These are phyloP conservation scores for Cephonodes hylas DNA, from an alignment of 2,888 invertebrate genomes.

Conservation along the genomic window DNA sequence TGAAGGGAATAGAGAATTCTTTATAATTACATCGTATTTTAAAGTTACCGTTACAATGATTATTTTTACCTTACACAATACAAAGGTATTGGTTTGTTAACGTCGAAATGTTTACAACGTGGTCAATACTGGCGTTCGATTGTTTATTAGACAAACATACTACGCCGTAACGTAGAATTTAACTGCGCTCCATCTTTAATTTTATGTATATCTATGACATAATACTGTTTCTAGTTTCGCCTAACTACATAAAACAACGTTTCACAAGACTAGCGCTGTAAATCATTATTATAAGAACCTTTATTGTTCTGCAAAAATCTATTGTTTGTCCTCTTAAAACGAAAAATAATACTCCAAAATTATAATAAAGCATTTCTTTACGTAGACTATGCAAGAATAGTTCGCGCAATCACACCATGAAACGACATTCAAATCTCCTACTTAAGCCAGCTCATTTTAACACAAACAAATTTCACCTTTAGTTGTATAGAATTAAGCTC, in stretches of 20 bases:
- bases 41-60: slow-evolving; percentile 48
- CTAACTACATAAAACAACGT: not conserved
- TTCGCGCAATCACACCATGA: not conserved
- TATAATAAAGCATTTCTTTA: not conserved
- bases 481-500: not conserved
- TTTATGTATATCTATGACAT: not conserved
- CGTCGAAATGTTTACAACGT: slow-evolving; percentile 26
- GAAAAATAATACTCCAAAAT: not conserved
- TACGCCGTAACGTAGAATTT: not conserved
- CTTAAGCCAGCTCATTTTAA: not conserved
- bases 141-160: slow-evolving; percentile 28
- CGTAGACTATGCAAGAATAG: not conserved
- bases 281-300: not conserved
- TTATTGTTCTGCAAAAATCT: not conserved
- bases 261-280: not conserved
- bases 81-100: slow-evolving; percentile 17
- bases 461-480: not conserved
- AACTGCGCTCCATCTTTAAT: not conserved
- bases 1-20: slow-evolving; percentile 34
- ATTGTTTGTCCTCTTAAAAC: not conserved
- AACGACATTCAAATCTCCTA: not conserved
- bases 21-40: slow-evolving; percentile 28
- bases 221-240: not conserved
- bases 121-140: slow-evolving; percentile 36
- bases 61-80: slow-evolving; percentile 50